Evolutionary conservation across 1,140 invertebrate species (phyloP).

Genomic region (Melitaea cinxia): DNA sequence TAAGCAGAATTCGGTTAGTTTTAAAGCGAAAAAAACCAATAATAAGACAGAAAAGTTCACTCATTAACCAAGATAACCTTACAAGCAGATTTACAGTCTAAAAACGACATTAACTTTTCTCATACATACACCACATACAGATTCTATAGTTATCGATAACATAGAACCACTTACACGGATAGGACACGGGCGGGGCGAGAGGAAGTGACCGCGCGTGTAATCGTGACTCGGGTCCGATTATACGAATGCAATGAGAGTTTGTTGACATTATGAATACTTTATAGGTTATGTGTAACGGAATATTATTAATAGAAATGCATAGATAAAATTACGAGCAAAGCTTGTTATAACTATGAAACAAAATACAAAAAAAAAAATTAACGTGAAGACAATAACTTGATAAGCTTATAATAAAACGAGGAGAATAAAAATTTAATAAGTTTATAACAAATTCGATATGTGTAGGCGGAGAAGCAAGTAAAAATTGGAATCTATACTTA

Average conservation of each 20-base stretch:
- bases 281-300: conserved; percentile 1
- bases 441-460: too few relatives aligned
- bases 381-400: too few relatives aligned
- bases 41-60: too few relatives aligned
- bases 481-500: too few relatives aligned
- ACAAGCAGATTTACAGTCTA: too few relatives aligned
- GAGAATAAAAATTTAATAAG: too few relatives aligned
- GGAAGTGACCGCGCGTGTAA: conserved; percentile 21
- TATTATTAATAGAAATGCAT: background rate
- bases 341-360: background rate
- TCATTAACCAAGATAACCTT: too few relatives aligned
- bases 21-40: too few relatives aligned
- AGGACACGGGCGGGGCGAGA: conserved; percentile 12
- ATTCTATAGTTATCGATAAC: background rate
- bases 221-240: conserved; percentile 30
- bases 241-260: conserved; percentile 19
- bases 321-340: background rate
- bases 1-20: too few relatives aligned
- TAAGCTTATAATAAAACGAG: too few relatives aligned
- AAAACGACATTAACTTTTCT: background rate
- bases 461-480: too few relatives aligned
- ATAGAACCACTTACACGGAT: background rate
- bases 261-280: conserved; percentile 19
- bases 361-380: too few relatives aligned
- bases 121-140: background rate